These are phyloP conservation scores for Xiphophorus maculatus DNA, from an alignment of 2,113 vertebrate genomes.

Conservation along the genomic window DNA sequence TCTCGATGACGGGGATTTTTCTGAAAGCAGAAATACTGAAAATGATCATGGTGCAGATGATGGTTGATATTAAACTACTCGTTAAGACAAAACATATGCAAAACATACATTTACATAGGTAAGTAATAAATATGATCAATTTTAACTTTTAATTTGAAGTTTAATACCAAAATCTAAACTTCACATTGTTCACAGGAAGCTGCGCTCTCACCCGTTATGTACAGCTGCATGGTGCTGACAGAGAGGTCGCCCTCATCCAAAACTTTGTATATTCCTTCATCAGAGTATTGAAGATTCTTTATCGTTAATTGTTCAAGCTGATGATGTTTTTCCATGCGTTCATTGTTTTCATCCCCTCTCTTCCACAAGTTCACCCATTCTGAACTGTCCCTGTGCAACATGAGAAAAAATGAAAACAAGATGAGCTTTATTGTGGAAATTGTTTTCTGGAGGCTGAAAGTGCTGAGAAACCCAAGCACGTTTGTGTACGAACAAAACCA, in stretches of 20 bases:
- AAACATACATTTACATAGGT: neutral
- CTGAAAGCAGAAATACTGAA: neutral
- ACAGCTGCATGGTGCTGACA: constrained; percentile 72
- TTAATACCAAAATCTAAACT: too few relatives aligned
- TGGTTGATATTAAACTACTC: neutral
- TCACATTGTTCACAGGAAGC: neutral
- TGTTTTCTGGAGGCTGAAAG: neutral
- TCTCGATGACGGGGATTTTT: neutral
- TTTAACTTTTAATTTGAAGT: too few relatives aligned
- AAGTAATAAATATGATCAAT: too few relatives aligned
- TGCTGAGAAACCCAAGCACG: neutral
- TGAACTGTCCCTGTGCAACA: constrained; percentile 5
- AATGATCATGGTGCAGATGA: neutral
- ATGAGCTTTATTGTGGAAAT: neutral
- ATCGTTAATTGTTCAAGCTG: constrained; percentile 38
- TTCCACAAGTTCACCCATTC: constrained; percentile 63
- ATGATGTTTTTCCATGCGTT: constrained; percentile 30
- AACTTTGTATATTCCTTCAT: constrained; percentile 71
- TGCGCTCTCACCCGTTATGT: constrained; percentile 53
- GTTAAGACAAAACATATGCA: neutral
- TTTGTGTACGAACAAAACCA: neutral
- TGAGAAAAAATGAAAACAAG: accelerated
- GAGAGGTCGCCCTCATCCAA: constrained; percentile 67
- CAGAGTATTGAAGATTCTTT: neutral
- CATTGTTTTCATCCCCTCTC: neutral